Evolutionary conservation across 2,888 invertebrate species (phyloP).

Genomic region (Anodontia alba): DNA sequence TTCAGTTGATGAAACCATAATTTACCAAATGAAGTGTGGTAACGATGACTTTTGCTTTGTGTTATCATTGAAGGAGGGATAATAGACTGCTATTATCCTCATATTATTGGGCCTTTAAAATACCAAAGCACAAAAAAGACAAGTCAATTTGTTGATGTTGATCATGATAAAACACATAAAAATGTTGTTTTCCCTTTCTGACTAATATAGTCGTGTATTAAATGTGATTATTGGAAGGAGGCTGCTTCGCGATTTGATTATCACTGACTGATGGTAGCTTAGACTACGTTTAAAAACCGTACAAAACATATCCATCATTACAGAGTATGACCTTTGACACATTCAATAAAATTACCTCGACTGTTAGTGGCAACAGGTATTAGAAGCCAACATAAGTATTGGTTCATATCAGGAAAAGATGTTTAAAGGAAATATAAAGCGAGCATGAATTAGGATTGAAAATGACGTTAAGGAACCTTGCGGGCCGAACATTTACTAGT

Average conservation of each 20-base stretch:
- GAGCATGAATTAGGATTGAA: too few species aligned
- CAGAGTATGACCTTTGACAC: too few species aligned
- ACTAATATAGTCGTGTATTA: conserved; percentile 16
- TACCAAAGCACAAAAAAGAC: conserved; percentile 19
- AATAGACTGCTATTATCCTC: not conserved
- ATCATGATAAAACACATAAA: conserved; percentile 5
- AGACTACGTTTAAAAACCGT: too few species aligned
- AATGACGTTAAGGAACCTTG: too few species aligned
- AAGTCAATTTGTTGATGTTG: conserved; percentile 16
- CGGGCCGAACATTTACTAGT: too few species aligned
- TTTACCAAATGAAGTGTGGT: conserved; percentile 8
- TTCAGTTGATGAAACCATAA: not conserved
- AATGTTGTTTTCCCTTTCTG: not conserved
- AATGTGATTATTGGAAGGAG: conserved; percentile 7
- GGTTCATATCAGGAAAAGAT: too few species aligned
- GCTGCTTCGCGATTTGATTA: not conserved
- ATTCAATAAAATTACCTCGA: too few species aligned
- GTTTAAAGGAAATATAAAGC: too few species aligned
- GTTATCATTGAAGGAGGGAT: conserved; percentile 7
- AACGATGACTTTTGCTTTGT: conserved; percentile 14
- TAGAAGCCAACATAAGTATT: too few species aligned
- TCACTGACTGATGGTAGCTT: too few species aligned
- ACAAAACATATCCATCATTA: too few species aligned
- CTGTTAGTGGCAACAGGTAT: too few species aligned
- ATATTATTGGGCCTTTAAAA: conserved; percentile 3